These are phyloP conservation scores for Chaenocephalus aceratus DNA, from an alignment of 2,113 vertebrate genomes.

Conservation along the genomic window DNA sequence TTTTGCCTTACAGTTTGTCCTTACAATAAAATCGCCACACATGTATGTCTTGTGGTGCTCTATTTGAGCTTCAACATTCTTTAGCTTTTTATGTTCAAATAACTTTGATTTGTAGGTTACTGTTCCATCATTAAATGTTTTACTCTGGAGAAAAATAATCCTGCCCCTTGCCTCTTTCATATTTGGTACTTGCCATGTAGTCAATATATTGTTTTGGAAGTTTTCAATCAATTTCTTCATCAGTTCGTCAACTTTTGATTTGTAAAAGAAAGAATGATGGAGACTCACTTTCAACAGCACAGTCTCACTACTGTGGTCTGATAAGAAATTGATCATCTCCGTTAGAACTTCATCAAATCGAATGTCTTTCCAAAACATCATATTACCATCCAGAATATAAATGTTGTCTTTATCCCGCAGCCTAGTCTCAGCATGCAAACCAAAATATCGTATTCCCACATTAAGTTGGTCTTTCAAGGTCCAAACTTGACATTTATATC, in stretches of 20 bases:
- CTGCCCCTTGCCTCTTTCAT: slow-evolving; percentile 66
- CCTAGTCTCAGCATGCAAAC: slow-evolving; percentile 47
- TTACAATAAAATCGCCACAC: slow-evolving; percentile 50
- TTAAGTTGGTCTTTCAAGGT: slow-evolving; percentile 68
- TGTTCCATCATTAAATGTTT: slow-evolving; percentile 31
- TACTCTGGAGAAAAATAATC: slow-evolving; percentile 69
- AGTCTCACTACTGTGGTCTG: slow-evolving; percentile 34
- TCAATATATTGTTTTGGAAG: slow-evolving; percentile 52
- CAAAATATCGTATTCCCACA: slow-evolving; percentile 75
- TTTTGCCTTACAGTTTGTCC: slow-evolving; percentile 35
- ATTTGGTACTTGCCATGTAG: slow-evolving; percentile 1
- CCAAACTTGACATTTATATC: slow-evolving; percentile 64
- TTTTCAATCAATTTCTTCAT: slow-evolving; percentile 9
- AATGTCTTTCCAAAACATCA: slow-evolving; percentile 18
- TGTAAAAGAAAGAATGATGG: slow-evolving; percentile 6
- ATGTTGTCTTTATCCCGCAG: background rate
- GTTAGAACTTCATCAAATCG: slow-evolving; percentile 41
- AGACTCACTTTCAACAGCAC: slow-evolving; percentile 69
- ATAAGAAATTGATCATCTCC: slow-evolving; percentile 53
- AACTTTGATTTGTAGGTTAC: slow-evolving; percentile 29
- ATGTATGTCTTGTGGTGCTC: slow-evolving; percentile 2
- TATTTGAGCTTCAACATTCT: slow-evolving; percentile 15
- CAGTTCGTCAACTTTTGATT: rapidly evolving
- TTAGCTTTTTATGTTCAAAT: slow-evolving; percentile 30
- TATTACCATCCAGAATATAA: slow-evolving; percentile 24